phyloP scores from a whole-genome alignment of 2,888 invertebrate genomes.

The Seira musarum region DNA sequence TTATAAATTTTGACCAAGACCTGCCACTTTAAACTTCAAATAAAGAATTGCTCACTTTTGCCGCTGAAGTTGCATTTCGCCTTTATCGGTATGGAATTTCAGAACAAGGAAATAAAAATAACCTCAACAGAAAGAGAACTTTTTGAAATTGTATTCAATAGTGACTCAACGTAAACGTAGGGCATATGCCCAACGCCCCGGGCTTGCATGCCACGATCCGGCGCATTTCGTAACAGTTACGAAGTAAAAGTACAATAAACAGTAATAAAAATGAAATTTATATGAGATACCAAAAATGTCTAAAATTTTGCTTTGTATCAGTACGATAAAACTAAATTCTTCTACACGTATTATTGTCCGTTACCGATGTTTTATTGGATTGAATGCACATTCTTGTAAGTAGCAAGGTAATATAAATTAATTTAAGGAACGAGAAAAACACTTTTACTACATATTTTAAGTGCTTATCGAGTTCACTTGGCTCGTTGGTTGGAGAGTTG shows the following conservation, averaged over 20 bases:
- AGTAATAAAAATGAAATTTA: background rate
- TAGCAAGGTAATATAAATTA: background rate
- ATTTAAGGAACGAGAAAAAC: background rate
- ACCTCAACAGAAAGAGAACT: background rate
- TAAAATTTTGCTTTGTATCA: background rate
- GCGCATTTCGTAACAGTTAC: too few relatives aligned
- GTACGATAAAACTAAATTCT: background rate
- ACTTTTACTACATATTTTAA: background rate
- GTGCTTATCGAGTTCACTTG: too few relatives aligned
- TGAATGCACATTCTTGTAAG: background rate
- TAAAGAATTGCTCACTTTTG: too few relatives aligned
- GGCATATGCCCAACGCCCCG: background rate
- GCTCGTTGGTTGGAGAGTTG: background rate
- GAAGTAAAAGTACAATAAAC: too few relatives aligned
- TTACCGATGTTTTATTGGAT: background rate
- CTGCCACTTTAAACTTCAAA: too few relatives aligned
- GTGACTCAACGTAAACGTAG: too few relatives aligned
- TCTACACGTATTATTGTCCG: background rate
- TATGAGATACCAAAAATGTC: background rate
- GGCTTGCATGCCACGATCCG: background rate
- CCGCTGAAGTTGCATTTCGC: too few relatives aligned
- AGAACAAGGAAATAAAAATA: background rate
- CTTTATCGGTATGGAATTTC: background rate
- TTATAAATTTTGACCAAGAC: too few relatives aligned
- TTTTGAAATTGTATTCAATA: too few relatives aligned